Base-by-base conservation (phyloP, 1,140 invertebrate genomes). In the Drosophila bipectinata region DNA sequence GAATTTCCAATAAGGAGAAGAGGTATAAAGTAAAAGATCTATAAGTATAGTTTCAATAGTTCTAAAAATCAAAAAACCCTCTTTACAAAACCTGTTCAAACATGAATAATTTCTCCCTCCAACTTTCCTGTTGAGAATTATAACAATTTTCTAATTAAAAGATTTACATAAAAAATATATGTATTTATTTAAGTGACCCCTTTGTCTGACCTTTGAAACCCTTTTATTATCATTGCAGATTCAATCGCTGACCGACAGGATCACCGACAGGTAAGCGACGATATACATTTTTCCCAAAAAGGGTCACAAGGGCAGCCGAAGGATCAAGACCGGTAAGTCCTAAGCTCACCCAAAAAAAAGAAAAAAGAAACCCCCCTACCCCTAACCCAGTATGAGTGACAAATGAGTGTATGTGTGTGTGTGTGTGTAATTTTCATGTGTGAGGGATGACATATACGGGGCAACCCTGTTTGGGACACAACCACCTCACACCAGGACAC, bases 401-500 rank as follows among this genome's bases (percentile, higher is more conserved):
- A 63, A n/a, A 30, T 51, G n/a, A 28, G 47, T 32, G 32, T 32
- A 30, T 51, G n/a, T 34, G 32, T 32, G 32, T 32, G 28, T 30
- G 28, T 30, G 28, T 30, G 28, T 30, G 4, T 30, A 21, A 28
- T 6, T 28, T 28, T 28, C 48, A 53, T 37, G 15, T 26, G 61
- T 37, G 62, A 71, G 66, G 64, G 64, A 68, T 68, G 67, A 18
- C 26, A 26, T 44, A 54, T 48, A 62, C 45, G 39, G 41, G 39
- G 44, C 66, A 69, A 26, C 67, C 67, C 52, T 48, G 67, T 28
- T 30, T 30, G 67, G 49, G 62, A 81, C 61, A 81, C 59, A 2
- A 21, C 21, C 21, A 21, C 21, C 21, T 54, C 77, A 62, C 61
- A 67, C 72, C 69, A 77, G 68, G 72, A 52, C 55, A 77, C 54